Base-by-base conservation (phyloP, 1,140 invertebrate species). In the Oncopeltus fasciatus region DNA sequence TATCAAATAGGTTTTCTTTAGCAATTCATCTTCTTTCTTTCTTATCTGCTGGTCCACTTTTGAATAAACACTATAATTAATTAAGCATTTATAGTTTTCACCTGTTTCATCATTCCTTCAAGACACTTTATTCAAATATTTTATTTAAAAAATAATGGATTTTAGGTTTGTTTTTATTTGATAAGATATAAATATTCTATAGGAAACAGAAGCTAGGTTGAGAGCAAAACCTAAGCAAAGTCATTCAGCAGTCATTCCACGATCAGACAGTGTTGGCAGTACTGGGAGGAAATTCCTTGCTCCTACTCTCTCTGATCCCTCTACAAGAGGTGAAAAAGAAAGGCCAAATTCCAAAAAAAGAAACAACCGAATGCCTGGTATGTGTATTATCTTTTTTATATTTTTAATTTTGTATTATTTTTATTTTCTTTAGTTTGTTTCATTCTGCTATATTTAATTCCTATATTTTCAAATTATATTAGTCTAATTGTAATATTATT, bases 241-340 rank as follows among this genome's bases (percentile, higher is more conserved):
- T 79, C 20, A 20, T 12, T 63, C 74, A 71, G 53, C 78, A 38
- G 78, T 76, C 63, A 76, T 84, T 18, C 77, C 84, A 16, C 76
- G 85, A 65, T 88, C 86, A 1, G 86, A 88, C 69, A 90, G 88
- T 63, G 86, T 90, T 43, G 88, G 86, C 31, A 90, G 87, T 71
- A 82, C 85, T 2, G 86, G 88, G 0, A 80, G 90, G 61, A 92
- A 93, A 69, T 92, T 87, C 74, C 74, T 95, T 62, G 88, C 89
- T 16, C 90, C 92, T 24, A 91, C 90, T 0, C 73, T 92, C 46
- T 92, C 89, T 47, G 90, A 93, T 76, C 87, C 88, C 24, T 83
- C 87, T 57, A 80, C 85, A 24, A 75, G 87, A 43, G 78, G 82
- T 11, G 86, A 87, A 57, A 92, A 92, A 71, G 84, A 84, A 66